Percentiles rank a stretch among this genome's conserved stretches.
phyloP scores from a whole-genome alignment of 2,888 invertebrate species.

The Chloroclystis v-ata region DNA sequence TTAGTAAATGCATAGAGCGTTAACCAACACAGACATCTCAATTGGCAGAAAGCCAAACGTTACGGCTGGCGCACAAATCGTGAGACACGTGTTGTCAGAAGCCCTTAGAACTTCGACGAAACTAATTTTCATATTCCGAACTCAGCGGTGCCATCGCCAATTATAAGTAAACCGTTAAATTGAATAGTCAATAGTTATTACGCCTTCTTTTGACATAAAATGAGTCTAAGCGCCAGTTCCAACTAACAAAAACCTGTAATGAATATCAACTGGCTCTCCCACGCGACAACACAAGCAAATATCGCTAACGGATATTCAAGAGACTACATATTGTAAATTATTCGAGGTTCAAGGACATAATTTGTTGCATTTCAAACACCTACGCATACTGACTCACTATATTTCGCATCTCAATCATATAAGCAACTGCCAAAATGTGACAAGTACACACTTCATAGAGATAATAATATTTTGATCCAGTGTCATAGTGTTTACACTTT shows the following conservation, averaged over 20 bases:
- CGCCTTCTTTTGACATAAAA: slow-evolving; percentile 20
- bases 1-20: slow-evolving; percentile 28
- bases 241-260: slow-evolving; percentile 23
- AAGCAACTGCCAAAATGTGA: slow-evolving; percentile 49
- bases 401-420: slow-evolving; percentile 50
- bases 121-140: slow-evolving; percentile 6
- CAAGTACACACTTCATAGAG: slow-evolving; percentile 16
- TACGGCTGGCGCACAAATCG: slow-evolving; percentile 35
- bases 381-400: slow-evolving; percentile 59
- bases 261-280: slow-evolving; percentile 41
- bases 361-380: slow-evolving; percentile 66
- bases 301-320: slow-evolving; percentile 37
- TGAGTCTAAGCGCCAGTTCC: slow-evolving; percentile 17
- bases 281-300: slow-evolving; percentile 37
- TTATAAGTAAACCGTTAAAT: neutral
- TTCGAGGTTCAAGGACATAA: slow-evolving; percentile 58
- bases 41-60: slow-evolving; percentile 50
- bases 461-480: slow-evolving; percentile 13
- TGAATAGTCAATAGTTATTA: neutral
- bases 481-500: slow-evolving; percentile 4
- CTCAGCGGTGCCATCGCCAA: slow-evolving; percentile 15
- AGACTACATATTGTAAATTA: slow-evolving; percentile 36
- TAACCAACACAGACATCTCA: slow-evolving; percentile 35
- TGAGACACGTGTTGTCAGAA: slow-evolving; percentile 30
- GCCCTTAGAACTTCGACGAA: slow-evolving; percentile 30